Conservation (phyloP, 2,797 vertebrate genomes). For the Microhierax caerulescens region DNA sequence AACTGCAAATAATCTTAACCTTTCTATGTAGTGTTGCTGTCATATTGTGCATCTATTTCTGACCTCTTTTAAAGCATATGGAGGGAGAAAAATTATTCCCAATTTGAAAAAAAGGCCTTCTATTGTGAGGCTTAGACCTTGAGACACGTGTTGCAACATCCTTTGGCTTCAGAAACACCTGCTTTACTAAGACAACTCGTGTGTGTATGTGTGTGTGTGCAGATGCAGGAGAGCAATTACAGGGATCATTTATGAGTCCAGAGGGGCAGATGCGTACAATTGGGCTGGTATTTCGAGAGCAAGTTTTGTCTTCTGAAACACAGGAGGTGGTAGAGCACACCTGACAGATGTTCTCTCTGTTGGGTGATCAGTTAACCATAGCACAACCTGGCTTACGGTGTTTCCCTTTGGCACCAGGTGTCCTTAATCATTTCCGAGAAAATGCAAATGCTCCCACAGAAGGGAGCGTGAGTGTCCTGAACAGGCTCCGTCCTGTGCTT, state of each 20-base stretch:
- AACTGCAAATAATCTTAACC: background rate
- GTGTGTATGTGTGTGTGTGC: fast-evolving
- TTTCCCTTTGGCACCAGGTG: background rate
- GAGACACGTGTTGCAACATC: too few relatives aligned
- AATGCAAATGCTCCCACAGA: background rate
- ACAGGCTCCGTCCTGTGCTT: background rate
- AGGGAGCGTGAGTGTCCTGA: background rate
- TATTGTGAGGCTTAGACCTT: background rate
- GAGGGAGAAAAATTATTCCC: background rate
- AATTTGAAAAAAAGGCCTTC: background rate
- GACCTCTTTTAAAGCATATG: background rate
- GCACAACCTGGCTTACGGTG: background rate
- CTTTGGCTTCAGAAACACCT: background rate
- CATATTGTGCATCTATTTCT: background rate
- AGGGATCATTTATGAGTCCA: background rate
- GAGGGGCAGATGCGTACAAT: background rate
- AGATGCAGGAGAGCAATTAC: background rate
- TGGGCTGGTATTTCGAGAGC: background rate
- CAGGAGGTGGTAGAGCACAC: background rate
- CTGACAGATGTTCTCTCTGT: background rate
- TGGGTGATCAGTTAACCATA: background rate
- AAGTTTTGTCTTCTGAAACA: background rate
- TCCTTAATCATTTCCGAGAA: background rate
- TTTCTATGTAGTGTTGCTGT: background rate
- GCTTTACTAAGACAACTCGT: background rate